A percentile compares a stretch with the other conserved stretches of the same genome.
These are phyloP conservation scores for Atherinosoma microstoma DNA, from an alignment of 2,797 vertebrate species.

Conservation along the genomic window DNA sequence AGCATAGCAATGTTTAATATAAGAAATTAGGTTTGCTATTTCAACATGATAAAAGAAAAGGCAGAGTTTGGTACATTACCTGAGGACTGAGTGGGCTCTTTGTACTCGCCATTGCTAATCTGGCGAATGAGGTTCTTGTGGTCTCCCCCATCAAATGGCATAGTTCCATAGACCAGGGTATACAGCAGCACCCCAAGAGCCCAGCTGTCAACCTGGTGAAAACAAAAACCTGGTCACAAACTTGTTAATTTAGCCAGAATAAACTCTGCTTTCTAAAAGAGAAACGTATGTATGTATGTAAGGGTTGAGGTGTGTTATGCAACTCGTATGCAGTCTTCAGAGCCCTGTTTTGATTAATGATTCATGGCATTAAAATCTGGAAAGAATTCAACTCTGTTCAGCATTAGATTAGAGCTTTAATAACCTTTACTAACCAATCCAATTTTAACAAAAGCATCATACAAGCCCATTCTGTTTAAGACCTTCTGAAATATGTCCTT, in stretches of 20 bases:
- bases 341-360: slow-evolving; percentile 47
- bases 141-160: slow-evolving; percentile 98
- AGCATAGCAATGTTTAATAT: background rate
- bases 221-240: slow-evolving; percentile 19
- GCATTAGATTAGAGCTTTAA: slow-evolving; percentile 14
- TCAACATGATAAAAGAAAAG: slow-evolving; percentile 7
- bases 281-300: background rate
- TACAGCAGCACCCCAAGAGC: slow-evolving; percentile 98
- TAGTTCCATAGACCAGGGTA: slow-evolving; percentile 97
- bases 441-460: slow-evolving; percentile 14
- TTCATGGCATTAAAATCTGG: slow-evolving; percentile 42
- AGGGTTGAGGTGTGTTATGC: slow-evolving; percentile 10
- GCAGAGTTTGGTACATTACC: slow-evolving; percentile 77
- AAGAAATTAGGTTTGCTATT: background rate
- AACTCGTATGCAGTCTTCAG: slow-evolving; percentile 17
- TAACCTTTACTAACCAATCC: slow-evolving; percentile 30
- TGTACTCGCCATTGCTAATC: slow-evolving; percentile 98
- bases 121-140: slow-evolving; percentile 99
- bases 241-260: background rate
- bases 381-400: slow-evolving; percentile 42
- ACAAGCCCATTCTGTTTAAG: slow-evolving; percentile 25
- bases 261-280: background rate
- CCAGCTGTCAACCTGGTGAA: slow-evolving; percentile 96
- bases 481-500: slow-evolving; percentile 14
- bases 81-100: slow-evolving; percentile 98